Evolutionary conservation across 2,888 invertebrate species (phyloP).

Genomic region (Brenthis ino): DNA sequence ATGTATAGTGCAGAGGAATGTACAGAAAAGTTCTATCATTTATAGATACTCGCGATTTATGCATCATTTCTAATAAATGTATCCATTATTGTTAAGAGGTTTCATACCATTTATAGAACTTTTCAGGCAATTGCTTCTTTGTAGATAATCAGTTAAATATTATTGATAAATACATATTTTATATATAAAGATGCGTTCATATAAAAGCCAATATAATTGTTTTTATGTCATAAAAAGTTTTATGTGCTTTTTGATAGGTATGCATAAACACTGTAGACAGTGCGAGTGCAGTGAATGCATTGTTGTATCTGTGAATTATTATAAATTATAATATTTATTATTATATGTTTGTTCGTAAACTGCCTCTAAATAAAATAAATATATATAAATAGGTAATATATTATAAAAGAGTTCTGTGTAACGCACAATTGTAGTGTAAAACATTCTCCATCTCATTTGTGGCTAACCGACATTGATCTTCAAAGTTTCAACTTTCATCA

Average conservation of each 20-base stretch:
- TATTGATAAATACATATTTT: not conserved
- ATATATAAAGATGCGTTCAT: slow-evolving; percentile 3
- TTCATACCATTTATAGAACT: slow-evolving; percentile 3
- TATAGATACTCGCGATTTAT: not conserved
- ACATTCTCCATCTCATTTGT: slow-evolving; percentile 3
- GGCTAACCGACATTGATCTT: slow-evolving; percentile 4
- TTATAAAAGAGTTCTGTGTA: not conserved
- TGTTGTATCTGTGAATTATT: not conserved
- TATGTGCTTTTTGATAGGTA: not conserved
- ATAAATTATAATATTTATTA: not conserved
- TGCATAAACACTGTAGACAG: not conserved
- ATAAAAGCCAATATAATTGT: not conserved
- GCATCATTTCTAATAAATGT: too few species aligned
- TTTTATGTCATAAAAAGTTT: not conserved
- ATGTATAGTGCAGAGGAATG: slow-evolving; percentile 8
- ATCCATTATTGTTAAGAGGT: not conserved
- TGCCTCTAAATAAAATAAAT: not conserved
- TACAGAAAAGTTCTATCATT: slow-evolving; percentile 25
- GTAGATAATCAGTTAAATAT: not conserved
- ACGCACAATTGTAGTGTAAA: not conserved
- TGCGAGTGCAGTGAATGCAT: not conserved
- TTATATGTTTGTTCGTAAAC: slow-evolving; percentile 6
- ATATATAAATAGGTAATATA: not conserved
- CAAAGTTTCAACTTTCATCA: slow-evolving; percentile 17
- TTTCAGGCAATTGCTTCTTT: not conserved